Evolutionary conservation across 2,113 vertebrate genomes (phyloP), one percentile per base, ranked within the genome.

Genomic region (Alligator sinensis): DNA sequence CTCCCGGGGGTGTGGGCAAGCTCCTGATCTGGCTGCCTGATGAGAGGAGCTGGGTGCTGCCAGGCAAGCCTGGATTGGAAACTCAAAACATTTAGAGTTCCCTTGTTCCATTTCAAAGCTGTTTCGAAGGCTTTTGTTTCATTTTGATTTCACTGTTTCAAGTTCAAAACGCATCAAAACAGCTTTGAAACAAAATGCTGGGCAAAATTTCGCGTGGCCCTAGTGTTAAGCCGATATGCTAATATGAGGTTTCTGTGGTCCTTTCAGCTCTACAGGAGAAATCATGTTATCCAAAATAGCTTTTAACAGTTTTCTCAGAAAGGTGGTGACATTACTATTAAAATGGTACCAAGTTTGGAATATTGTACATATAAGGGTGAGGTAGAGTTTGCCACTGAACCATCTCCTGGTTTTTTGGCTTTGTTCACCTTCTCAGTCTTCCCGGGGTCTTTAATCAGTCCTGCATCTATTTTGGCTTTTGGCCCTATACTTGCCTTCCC

Each of bases 321-420:
- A 34, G 68, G 21, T 38, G 34, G 18, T n/a, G 22, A 34, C 9
- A 30, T n/a, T 34, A 34, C 66, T 70, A 18, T 70, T 70, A 70
- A 21, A 17, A 18, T 38, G 30, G 30, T 72, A 38, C 11, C 30
- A 72, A 38, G 30, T 72, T 21, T 72, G 30, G 68, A 72, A 21
- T 10, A 22, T 34, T n/a, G 30, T 34, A 18, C 11, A 22, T 72
- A 30, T 38, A 38, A 72, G 30, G 30, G 47, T 47, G 8, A 47
- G 8, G 47, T 47, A 47, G 47, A 9, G 47, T 47, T 47, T 47
- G 47, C 8, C 47, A 47, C 47, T 47, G 47, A 47, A 47, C 7
- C 47, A 47, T 21, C 47, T 34, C 60, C 34, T 4, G 3, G 0
- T 2, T 1, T 10, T 27, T 7, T 74, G 28, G 19, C 15, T 15